Base-by-base conservation (phyloP, 2,888 invertebrate species). In the Pardosa pseudoannulata region DNA sequence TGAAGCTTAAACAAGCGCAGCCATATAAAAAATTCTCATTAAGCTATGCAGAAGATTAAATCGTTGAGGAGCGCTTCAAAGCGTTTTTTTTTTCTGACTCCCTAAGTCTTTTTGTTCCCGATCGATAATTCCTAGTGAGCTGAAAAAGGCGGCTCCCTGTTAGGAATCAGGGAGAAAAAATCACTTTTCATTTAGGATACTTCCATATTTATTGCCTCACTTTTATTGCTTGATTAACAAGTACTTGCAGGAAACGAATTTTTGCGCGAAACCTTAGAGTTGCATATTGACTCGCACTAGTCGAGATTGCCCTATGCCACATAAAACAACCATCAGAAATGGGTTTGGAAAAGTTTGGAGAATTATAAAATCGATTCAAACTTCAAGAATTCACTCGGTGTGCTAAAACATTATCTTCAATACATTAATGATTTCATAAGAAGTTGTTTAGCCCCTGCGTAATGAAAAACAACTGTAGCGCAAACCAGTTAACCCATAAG, bases 31-130 rank as follows among this genome's bases (percentile, higher is more conserved):
- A 83, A 72, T 72, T 62, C 82, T 83, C 75, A 83, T 83, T 83
- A 83, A 83, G 82, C 82, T 76, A 72, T 83, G 82, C 82, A 76
- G 82, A 72, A 83, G 82, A 83, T 83, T 83, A 83, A 83, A 83
- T 83, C 76, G 82, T 76, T 70, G 75, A 80, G 73, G 28, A 80
- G 67, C 80, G 36, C 7, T 75, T 56, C 74, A 39, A 64, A 39
- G 16, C 9, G 3, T 79, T 79, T 80, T n/a, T n/a, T 80, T 80
- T 73, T 71, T 29, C 71, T 64, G 29, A 67, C 72, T 65, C 82
- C 65, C 65, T 50, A 83, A 72, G 65, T 56, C 74, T 74, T 81
- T 74, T 68, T 81, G 73, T 39, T 11, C 13, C 23, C 62, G 76
- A 83, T 83, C 82, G 72, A 76, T 76, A 83, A 28, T 46, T 46